Evolutionary conservation across 2,113 vertebrate species (phyloP).

Genomic region (Mormyrus iriodes): DNA sequence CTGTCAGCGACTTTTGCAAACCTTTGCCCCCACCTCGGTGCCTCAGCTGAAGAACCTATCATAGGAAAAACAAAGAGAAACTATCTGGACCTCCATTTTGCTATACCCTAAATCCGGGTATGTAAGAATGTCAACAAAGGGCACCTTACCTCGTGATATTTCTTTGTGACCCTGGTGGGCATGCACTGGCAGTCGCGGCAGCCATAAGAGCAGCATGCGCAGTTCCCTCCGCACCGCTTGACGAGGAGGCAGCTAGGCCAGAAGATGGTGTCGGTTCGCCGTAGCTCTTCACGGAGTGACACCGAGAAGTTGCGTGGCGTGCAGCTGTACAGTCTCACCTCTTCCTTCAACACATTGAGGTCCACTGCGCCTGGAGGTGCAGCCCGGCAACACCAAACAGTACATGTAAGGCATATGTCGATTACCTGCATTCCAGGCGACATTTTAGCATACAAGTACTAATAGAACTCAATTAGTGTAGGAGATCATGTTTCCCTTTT

Average conservation of each 20-base stretch:
- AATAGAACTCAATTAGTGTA: background rate
- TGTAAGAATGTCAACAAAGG: too few species aligned
- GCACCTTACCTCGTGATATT: constrained; percentile 82
- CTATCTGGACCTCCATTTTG: background rate
- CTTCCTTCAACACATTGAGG: constrained; percentile 86
- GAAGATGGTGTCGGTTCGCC: constrained; percentile 89
- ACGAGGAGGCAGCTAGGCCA: constrained; percentile 96
- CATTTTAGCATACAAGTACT: background rate
- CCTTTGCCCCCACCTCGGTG: constrained; percentile 73
- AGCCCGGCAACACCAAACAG: background rate
- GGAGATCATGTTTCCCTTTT: background rate
- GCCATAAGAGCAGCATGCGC: constrained; percentile 81
- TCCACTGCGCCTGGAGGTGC: constrained; percentile 74
- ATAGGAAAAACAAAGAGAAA: background rate
- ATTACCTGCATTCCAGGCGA: background rate
- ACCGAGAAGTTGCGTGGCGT: constrained; percentile 93
- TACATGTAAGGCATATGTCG: too few species aligned
- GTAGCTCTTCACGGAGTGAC: constrained; percentile 85
- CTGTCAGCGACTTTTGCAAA: constrained; percentile 85
- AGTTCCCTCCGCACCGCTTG: constrained; percentile 93
- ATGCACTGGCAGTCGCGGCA: constrained; percentile 88
- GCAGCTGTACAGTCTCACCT: constrained; percentile 88
- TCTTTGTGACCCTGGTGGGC: constrained; percentile 81
- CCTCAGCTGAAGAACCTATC: constrained; percentile 85
- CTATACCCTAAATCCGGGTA: background rate